Evolutionary conservation across 2,113 vertebrate genomes (phyloP).

Genomic region (Coreoperca whiteheadi): DNA sequence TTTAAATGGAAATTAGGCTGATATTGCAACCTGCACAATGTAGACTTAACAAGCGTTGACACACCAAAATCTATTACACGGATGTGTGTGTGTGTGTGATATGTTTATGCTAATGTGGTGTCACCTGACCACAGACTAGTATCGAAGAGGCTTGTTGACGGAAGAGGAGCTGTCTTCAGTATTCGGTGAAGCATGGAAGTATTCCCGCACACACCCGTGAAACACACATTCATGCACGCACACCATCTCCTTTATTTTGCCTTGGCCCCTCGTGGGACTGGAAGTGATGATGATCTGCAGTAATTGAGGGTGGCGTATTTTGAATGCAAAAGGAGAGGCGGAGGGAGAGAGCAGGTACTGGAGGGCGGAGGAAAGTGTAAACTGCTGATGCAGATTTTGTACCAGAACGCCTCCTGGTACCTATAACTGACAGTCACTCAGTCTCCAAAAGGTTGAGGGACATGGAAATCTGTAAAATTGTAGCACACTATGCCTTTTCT

Average conservation of each 20-base stretch:
- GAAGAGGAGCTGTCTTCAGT: constrained; percentile 30
- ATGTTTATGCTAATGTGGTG: constrained; percentile 62
- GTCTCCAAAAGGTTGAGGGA: constrained; percentile 30
- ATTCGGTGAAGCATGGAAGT: constrained; percentile 37
- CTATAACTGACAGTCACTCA: constrained; percentile 37
- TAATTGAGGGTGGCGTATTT: constrained; percentile 71
- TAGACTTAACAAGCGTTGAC: constrained; percentile 10
- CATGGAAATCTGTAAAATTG: constrained; percentile 24
- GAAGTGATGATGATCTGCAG: constrained; percentile 71
- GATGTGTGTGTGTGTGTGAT: constrained; percentile 36
- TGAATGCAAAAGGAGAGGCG: constrained; percentile 48
- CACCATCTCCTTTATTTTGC: constrained; percentile 62
- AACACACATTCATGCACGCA: constrained; percentile 15
- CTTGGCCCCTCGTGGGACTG: constrained; percentile 53
- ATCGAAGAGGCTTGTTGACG: constrained; percentile 32
- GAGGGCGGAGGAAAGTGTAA: constrained; percentile 44
- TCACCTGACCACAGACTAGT: constrained; percentile 20
- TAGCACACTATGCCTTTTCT: constrained; percentile 5
- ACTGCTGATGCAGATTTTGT: constrained; percentile 66
- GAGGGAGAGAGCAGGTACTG: constrained; percentile 37
- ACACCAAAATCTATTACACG: constrained; percentile 52
- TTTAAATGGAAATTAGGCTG: constrained; percentile 57
- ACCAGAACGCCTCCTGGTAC: constrained; percentile 34
- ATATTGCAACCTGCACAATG: constrained; percentile 12
- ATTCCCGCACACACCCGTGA: not conserved